phyloP scores from a whole-genome alignment of 2,113 vertebrate genomes.

The Ceyx melanurus region DNA sequence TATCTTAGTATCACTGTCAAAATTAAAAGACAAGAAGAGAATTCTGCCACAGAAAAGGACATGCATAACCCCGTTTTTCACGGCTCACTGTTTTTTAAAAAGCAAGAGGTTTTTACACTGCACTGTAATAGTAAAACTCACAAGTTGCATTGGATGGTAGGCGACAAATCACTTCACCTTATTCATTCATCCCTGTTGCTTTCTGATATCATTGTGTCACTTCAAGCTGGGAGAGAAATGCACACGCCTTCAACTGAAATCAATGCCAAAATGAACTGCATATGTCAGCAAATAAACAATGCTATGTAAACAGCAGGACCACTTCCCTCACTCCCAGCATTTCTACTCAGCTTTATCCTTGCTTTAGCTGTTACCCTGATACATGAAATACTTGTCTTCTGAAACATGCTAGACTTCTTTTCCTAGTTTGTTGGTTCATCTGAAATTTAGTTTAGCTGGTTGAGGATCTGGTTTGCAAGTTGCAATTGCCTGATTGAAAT shows the following conservation, averaged over 20 bases:
- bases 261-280: slow-evolving; percentile 58
- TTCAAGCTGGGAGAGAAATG: slow-evolving; percentile 54
- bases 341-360: slow-evolving; percentile 15
- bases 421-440: neutral
- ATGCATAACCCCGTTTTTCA: neutral
- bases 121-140: slow-evolving; percentile 6
- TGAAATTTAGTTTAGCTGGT: slow-evolving; percentile 8
- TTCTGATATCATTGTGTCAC: slow-evolving; percentile 58
- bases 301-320: slow-evolving; percentile 49
- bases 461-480: neutral
- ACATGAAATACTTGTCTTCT: neutral
- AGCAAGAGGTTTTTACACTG: neutral
- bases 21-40: slow-evolving; percentile 7
- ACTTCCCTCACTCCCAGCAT: slow-evolving; percentile 27
- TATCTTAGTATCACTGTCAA: neutral
- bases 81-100: neutral
- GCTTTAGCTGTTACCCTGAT: neutral
- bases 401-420: neutral
- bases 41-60: neutral
- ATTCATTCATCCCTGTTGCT: slow-evolving; percentile 55
- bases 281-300: slow-evolving; percentile 64
- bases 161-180: slow-evolving; percentile 55
- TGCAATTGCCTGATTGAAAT: neutral
- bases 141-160: slow-evolving; percentile 27
- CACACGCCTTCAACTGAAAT: slow-evolving; percentile 52